Evolutionary conservation across 2,797 vertebrate species (phyloP).

Genomic region (Anguilla pacifica): DNA sequence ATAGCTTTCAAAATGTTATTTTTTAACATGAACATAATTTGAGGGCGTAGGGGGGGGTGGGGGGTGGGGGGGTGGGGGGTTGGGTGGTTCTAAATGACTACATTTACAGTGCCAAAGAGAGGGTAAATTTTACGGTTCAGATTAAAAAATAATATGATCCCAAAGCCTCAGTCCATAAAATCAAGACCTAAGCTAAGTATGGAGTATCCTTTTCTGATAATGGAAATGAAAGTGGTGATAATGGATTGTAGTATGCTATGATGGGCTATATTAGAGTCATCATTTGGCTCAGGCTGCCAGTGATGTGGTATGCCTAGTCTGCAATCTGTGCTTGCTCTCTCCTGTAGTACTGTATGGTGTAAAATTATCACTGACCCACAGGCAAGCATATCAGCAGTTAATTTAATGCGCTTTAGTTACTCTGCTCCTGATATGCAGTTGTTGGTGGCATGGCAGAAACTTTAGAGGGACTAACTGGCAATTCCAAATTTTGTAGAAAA

Average conservation of each 20-base stretch:
- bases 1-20: neutral
- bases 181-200: neutral
- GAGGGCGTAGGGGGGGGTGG: no score
- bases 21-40: neutral
- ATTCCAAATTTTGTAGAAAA: no score
- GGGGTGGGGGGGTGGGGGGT: no score
- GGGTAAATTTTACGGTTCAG: neutral
- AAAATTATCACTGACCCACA: neutral
- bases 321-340: neutral
- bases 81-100: neutral
- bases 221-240: neutral
- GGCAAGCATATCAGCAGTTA: no score
- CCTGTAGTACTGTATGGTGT: neutral
- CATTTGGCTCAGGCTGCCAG: neutral
- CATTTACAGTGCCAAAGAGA: neutral
- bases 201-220: neutral
- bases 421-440: no score
- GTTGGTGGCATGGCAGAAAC: no score
- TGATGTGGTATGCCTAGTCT: neutral
- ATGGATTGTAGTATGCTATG: neutral
- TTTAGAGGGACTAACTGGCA: no score
- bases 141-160: neutral
- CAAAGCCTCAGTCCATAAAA: neutral
- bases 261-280: neutral
- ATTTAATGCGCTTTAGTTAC: no score